Conservation (phyloP, 2,888 invertebrate species). For the Zelleria hepariella region DNA sequence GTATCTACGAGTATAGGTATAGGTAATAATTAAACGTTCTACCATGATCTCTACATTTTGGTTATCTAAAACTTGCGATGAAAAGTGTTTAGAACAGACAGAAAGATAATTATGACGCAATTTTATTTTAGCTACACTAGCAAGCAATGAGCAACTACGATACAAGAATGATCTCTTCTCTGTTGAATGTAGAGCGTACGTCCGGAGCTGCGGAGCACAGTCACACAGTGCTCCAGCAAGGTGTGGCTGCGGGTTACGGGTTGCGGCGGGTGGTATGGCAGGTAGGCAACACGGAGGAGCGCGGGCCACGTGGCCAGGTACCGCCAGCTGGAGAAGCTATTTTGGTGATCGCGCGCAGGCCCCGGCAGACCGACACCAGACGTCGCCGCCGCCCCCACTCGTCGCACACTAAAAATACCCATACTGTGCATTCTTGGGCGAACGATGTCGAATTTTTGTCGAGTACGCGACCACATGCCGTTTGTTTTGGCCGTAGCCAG, state of each 20-base stretch:
- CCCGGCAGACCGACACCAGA: slow-evolving; percentile 75
- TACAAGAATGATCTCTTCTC: too few species aligned
- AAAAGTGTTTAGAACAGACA: too few species aligned
- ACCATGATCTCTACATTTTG: too few species aligned
- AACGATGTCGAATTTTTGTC: slow-evolving; percentile 72
- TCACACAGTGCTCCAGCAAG: too few species aligned
- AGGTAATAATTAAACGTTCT: too few species aligned
- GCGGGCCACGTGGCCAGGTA: slow-evolving; percentile 65
- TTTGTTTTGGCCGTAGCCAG: slow-evolving; percentile 54
- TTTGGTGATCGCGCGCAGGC: slow-evolving; percentile 73
- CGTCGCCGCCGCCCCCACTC: slow-evolving; percentile 70
- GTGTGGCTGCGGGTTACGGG: not conserved
- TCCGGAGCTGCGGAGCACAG: too few species aligned
- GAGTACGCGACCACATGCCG: slow-evolving; percentile 71
- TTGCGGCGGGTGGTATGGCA: slow-evolving; percentile 4
- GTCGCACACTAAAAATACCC: slow-evolving; percentile 67
- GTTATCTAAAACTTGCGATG: too few species aligned
- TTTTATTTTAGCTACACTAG: too few species aligned
- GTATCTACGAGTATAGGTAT: too few species aligned
- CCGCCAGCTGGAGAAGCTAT: slow-evolving; percentile 69
- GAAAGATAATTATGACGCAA: too few species aligned
- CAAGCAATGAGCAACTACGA: too few species aligned
- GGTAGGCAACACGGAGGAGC: slow-evolving; percentile 24
- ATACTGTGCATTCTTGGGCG: slow-evolving; percentile 71
- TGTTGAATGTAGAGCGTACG: too few species aligned